A percentile compares a stretch with the other conserved stretches of the same genome.
Evolutionary conservation across 92 coral and sea anemone genomes (phyloP).

Genomic region (Zoanthus gigantus): DNA sequence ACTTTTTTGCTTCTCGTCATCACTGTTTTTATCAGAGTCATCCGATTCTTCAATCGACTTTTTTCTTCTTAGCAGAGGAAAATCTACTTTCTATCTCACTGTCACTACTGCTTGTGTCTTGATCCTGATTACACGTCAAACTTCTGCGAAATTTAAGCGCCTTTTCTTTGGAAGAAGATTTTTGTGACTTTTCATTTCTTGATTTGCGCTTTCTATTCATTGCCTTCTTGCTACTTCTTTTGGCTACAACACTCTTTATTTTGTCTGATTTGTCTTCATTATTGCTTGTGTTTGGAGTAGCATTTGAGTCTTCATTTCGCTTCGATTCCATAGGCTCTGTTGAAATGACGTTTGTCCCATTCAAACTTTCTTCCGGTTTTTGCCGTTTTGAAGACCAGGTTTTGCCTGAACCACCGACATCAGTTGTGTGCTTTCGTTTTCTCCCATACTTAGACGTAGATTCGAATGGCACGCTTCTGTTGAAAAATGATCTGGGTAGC

Average conservation of each 20-base stretch:
- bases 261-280: neutral
- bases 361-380: neutral
- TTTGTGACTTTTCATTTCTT: neutral
- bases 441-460: neutral
- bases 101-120: neutral
- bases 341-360: neutral
- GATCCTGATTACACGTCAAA: neutral
- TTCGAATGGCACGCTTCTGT: slow-evolving; percentile 44
- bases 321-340: neutral
- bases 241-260: neutral
- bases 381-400: neutral
- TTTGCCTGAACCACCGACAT: neutral
- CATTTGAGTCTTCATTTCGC: neutral
- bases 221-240: slow-evolving; percentile 4
- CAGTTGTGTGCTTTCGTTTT: neutral
- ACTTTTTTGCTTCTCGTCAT: neutral
- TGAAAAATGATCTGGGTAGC: slow-evolving; percentile 66
- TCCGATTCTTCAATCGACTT: slow-evolving; percentile 6
- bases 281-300: neutral
- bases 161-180: neutral
- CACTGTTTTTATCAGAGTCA: neutral
- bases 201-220: neutral
- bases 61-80: neutral
- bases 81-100: neutral
- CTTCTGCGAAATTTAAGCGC: neutral